phyloP scores from a whole-genome alignment of 2,888 invertebrate species.

The Trichogramma dendrolimi region DNA sequence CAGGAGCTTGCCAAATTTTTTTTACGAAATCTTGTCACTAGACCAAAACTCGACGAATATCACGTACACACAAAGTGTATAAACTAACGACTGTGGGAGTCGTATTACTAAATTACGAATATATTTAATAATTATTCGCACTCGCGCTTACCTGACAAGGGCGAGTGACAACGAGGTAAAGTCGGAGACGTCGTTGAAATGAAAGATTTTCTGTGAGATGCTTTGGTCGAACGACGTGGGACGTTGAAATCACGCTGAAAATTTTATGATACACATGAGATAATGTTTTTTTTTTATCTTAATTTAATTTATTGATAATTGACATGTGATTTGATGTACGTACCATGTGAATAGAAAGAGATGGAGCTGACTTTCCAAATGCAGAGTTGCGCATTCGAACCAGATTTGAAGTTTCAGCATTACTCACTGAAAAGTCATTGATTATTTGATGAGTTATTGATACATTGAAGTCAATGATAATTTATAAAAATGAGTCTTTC shows the following conservation, averaged over 20 bases:
- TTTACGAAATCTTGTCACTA: constrained; percentile 26
- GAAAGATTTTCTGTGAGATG: constrained; percentile 69
- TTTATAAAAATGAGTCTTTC: not conserved
- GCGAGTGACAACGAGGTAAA: constrained; percentile 72
- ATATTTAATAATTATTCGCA: not conserved
- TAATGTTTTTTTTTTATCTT: not conserved
- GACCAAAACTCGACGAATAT: constrained; percentile 22
- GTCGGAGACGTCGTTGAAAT: constrained; percentile 73
- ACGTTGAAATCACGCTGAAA: constrained; percentile 50
- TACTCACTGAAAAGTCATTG: constrained; percentile 41
- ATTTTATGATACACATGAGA: constrained; percentile 21
- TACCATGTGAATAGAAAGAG: constrained; percentile 73
- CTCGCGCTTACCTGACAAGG: constrained; percentile 60
- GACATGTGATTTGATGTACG: constrained; percentile 39
- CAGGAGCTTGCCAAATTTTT: constrained; percentile 14
- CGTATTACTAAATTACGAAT: constrained; percentile 6
- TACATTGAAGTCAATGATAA: not conserved
- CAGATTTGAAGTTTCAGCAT: constrained; percentile 65
- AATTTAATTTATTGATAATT: not conserved
- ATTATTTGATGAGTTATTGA: constrained; percentile 7
- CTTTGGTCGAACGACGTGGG: constrained; percentile 58
- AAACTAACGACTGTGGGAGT: constrained; percentile 18
- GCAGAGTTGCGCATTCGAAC: constrained; percentile 83
- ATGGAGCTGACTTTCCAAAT: constrained; percentile 91
- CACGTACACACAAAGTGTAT: not conserved